phyloP scores from a whole-genome alignment of 2,113 vertebrate genomes.

The Merops nubicus region DNA sequence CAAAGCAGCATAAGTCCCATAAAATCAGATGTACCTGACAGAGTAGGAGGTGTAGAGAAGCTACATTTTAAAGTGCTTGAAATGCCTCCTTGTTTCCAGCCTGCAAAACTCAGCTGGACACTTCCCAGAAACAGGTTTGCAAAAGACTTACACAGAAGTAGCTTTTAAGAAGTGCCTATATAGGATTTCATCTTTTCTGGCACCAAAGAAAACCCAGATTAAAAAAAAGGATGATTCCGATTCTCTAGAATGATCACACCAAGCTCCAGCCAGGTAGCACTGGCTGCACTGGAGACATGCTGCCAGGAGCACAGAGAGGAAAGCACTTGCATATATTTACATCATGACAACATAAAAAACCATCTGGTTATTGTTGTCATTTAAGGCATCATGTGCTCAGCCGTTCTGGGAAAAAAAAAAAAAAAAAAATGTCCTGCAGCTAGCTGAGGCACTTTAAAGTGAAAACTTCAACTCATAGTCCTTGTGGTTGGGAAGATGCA shows the following conservation, averaged over 20 bases:
- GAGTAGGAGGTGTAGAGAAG: constrained; percentile 52
- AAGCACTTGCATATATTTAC: not conserved
- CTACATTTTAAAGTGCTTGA: not conserved
- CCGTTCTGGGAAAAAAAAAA: no score
- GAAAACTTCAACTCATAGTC: not conserved
- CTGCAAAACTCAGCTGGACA: constrained; percentile 12
- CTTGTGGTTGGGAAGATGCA: not conserved
- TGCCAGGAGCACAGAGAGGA: not conserved
- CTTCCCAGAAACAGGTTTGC: constrained; percentile 17
- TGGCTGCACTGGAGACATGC: not conserved
- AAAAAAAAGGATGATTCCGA: not conserved
- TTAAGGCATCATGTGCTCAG: not conserved
- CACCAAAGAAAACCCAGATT: not conserved
- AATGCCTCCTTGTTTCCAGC: constrained; percentile 3
- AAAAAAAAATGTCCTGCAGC: not conserved
- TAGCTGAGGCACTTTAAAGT: not conserved
- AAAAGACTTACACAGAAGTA: not conserved
- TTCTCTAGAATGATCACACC: not conserved
- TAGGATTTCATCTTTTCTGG: not conserved
- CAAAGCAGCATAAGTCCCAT: not conserved
- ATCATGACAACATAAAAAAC: not conserved
- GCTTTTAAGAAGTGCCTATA: not conserved
- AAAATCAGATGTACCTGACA: constrained; percentile 50
- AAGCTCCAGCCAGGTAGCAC: not conserved
- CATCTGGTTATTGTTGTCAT: not conserved